phyloP scores from a whole-genome alignment of 2,797 vertebrate genomes.

The Aldrovandia affinis region DNA sequence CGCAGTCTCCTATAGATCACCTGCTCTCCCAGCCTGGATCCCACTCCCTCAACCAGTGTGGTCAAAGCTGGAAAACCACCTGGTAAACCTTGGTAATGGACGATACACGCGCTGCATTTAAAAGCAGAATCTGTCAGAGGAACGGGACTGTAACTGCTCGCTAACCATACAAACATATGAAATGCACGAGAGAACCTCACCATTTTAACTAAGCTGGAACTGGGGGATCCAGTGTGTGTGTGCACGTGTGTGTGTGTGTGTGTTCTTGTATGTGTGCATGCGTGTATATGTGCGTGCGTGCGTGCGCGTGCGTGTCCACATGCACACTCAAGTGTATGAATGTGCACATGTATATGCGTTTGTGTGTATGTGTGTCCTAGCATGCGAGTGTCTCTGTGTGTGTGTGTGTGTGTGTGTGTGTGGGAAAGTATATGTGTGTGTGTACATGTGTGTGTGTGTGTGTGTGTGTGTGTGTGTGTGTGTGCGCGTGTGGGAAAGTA shows the following conservation, averaged over 20 bases:
- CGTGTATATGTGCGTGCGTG: background rate
- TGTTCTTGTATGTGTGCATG: background rate
- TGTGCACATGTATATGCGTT: background rate
- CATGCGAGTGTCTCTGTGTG: no score
- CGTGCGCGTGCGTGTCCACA: background rate
- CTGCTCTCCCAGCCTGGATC: slow-evolving; percentile 6
- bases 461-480: no score
- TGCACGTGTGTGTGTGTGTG: no score
- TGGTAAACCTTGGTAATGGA: background rate
- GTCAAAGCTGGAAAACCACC: background rate
- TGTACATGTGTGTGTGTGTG: background rate
- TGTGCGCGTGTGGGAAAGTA: no score
- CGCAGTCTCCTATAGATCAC: background rate
- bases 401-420: no score
- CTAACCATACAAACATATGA: no score
- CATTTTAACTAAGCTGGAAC: background rate
- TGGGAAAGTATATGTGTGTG: no score
- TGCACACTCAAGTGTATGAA: background rate
- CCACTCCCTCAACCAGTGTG: background rate
- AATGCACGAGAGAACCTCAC: background rate
- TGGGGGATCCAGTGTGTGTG: background rate
- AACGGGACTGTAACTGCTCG: background rate
- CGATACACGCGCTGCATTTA: background rate
- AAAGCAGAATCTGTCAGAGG: no score
- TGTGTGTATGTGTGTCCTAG: no score